These are phyloP conservation scores for Leptoteleia sp. DNA, from an alignment of 1,140 invertebrate genomes.

Conservation along the genomic window DNA sequence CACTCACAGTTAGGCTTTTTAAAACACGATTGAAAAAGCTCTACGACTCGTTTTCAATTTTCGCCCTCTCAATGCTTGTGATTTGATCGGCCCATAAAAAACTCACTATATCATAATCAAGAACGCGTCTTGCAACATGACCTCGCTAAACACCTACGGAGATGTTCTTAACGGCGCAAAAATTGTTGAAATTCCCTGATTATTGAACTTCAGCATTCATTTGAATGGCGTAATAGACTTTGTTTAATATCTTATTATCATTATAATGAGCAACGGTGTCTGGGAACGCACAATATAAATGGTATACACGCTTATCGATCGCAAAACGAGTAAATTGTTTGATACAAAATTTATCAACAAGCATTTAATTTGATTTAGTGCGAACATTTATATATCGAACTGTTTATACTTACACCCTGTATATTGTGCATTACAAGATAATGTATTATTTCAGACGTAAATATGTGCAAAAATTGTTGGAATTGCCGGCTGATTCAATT, in stretches of 20 bases:
- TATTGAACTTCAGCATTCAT: constrained; percentile 58
- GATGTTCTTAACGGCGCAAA: constrained; percentile 52
- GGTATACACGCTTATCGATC: constrained; percentile 51
- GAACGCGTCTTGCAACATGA: constrained; percentile 34
- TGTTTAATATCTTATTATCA: constrained; percentile 65
- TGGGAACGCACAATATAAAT: constrained; percentile 69
- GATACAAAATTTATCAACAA: constrained; percentile 59
- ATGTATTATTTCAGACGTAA: constrained; percentile 33
- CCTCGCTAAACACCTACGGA: constrained; percentile 53
- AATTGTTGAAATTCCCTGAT: constrained; percentile 59
- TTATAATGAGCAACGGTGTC: constrained; percentile 65
- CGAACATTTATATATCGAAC: constrained; percentile 61
- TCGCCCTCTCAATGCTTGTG: too few species aligned
- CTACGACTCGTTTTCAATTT: constrained; percentile 32
- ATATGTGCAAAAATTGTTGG: constrained; percentile 40
- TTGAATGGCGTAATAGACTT: constrained; percentile 58
- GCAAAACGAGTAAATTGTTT: constrained; percentile 44
- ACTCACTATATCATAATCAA: constrained; percentile 47
- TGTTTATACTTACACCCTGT: constrained; percentile 64
- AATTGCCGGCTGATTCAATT: constrained; percentile 45
- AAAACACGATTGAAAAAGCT: constrained; percentile 60
- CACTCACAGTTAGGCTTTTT: constrained; percentile 35
- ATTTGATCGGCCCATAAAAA: constrained; percentile 24
- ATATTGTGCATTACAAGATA: constrained; percentile 70
- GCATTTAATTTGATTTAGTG: constrained; percentile 47